These are phyloP conservation scores for Rafetus swinhoei DNA, from an alignment of 2,113 vertebrate species.

Conservation along the genomic window DNA sequence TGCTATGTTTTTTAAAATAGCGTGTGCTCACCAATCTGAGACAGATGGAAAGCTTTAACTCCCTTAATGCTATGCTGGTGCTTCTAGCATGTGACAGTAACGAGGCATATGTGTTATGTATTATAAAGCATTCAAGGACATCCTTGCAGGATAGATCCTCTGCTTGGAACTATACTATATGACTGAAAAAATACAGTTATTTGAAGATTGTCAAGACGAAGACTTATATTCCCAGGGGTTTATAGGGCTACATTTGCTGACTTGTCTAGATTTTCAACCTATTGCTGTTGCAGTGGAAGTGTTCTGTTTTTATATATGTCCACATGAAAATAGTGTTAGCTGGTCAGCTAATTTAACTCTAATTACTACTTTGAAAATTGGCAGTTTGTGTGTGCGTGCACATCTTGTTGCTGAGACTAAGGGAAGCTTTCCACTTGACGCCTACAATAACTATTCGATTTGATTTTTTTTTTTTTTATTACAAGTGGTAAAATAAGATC, in stretches of 20 bases:
- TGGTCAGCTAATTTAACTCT: background rate
- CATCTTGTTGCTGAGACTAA: background rate
- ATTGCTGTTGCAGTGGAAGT: background rate
- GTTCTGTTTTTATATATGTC: background rate
- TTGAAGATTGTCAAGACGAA: background rate
- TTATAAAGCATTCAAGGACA: rapidly evolving
- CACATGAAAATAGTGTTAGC: background rate
- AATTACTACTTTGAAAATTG: rapidly evolving
- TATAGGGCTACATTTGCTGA: background rate
- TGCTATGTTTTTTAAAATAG: background rate
- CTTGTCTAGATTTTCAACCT: background rate
- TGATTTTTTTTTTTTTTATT: background rate
- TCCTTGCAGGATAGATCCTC: background rate
- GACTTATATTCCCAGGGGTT: rapidly evolving
- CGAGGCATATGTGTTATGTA: background rate
- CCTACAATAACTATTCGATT: background rate
- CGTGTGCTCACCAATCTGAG: background rate
- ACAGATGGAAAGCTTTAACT: background rate
- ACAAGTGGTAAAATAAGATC: background rate
- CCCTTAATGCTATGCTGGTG: no score
- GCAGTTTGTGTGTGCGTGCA: background rate
- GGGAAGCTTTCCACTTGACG: constrained; percentile 36
- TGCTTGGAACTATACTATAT: background rate
- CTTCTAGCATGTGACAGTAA: rapidly evolving
- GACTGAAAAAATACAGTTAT: background rate